phyloP scores from a whole-genome alignment of 2,888 invertebrate genomes.

The Hydrotaea cyrtoneurina region DNA sequence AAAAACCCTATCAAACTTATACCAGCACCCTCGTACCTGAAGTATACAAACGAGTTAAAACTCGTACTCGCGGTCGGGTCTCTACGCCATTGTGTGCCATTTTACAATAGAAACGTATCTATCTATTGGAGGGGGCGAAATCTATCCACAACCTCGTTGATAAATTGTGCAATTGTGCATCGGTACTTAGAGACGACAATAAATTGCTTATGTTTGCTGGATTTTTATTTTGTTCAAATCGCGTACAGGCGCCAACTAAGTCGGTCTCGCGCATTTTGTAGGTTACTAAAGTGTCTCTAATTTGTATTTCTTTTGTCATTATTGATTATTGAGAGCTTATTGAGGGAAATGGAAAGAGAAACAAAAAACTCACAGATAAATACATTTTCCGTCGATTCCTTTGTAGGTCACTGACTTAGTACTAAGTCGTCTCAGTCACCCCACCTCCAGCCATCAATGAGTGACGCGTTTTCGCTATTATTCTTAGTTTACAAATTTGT shows the following conservation, averaged over 20 bases:
- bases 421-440: too few species aligned
- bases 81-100: background rate
- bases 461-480: background rate
- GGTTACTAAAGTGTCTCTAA: conserved; percentile 1
- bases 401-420: conserved; percentile 16
- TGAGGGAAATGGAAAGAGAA: background rate
- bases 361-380: conserved; percentile 1
- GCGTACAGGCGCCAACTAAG: conserved; percentile 18
- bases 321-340: conserved; percentile 13
- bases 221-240: conserved; percentile 1
- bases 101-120: background rate
- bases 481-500: background rate
- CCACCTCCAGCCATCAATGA: too few species aligned
- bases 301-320: background rate
- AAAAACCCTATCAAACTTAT: too few species aligned
- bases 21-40: too few species aligned
- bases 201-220: conserved; percentile 17
- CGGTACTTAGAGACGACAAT: background rate
- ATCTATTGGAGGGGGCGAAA: background rate
- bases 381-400: background rate
- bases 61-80: background rate
- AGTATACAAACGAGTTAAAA: too few species aligned
- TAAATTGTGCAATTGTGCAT: conserved; percentile 28
- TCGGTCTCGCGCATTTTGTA: conserved; percentile 1
- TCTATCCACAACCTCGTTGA: background rate